phyloP scores from a whole-genome alignment of 2,113 vertebrate genomes.

The Periophthalmus modestus region DNA sequence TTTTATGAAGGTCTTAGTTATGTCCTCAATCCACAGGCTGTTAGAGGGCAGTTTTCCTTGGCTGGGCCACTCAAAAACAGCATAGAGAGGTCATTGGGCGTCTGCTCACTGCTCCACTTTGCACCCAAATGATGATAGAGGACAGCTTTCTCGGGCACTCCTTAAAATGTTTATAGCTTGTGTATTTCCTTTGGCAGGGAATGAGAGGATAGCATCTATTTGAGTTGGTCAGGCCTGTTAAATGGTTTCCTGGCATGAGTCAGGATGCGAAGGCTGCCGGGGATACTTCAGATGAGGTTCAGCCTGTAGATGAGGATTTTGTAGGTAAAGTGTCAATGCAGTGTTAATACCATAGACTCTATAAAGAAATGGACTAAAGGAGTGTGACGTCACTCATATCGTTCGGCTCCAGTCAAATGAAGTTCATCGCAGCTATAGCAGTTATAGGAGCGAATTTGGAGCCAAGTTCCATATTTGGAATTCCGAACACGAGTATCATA shows the following conservation, averaged over 20 bases:
- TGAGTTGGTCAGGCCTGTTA: constrained; percentile 21
- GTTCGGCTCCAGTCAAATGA: too few relatives aligned
- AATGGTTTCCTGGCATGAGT: constrained; percentile 30
- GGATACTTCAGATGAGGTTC: constrained; percentile 18
- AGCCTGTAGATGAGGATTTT: constrained; percentile 5
- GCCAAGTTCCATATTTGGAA: too few relatives aligned
- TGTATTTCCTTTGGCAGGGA: constrained; percentile 40
- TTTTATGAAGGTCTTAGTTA: constrained; percentile 59
- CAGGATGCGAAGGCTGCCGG: constrained; percentile 14
- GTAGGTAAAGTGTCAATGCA: constrained; percentile 15
- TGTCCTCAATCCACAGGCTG: constrained; percentile 45
- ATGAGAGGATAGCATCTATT: constrained; percentile 29
- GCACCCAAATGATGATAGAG: constrained; percentile 37
- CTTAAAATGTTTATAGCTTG: constrained; percentile 32
- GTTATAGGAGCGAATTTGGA: too few relatives aligned
- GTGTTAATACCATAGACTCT: background rate
- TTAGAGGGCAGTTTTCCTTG: constrained; percentile 54
- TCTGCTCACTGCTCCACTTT: constrained; percentile 20
- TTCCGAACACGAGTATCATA: too few relatives aligned
- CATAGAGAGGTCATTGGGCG: constrained; percentile 42
- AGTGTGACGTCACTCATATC: too few relatives aligned
- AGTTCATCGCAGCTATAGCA: too few relatives aligned
- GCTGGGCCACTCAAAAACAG: constrained; percentile 52
- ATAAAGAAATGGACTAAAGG: too few relatives aligned
- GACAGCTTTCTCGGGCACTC: constrained; percentile 33